Percentiles rank a stretch among this genome's conserved stretches.
Evolutionary conservation across 1,140 invertebrate species (phyloP).

Genomic region (Aricia agestis): DNA sequence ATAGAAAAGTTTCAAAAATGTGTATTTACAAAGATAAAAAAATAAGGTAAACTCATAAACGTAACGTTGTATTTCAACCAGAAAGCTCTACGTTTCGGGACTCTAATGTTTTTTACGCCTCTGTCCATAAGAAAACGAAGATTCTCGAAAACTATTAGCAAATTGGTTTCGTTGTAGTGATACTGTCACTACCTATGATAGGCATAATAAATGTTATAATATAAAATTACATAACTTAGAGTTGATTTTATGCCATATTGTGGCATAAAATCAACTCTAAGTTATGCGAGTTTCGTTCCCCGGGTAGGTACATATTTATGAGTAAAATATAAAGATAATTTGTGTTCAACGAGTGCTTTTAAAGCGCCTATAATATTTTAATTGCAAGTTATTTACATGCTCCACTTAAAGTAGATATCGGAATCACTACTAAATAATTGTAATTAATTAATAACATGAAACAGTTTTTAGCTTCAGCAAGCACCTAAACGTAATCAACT

Average conservation of each 20-base stretch:
- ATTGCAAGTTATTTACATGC: not conserved
- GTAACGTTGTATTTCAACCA: too few species aligned
- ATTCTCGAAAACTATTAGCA: too few species aligned
- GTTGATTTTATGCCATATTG: too few species aligned
- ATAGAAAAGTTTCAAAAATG: not conserved
- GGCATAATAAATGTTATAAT: not conserved
- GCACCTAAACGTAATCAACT: not conserved
- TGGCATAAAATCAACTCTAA: not conserved
- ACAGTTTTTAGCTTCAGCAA: not conserved
- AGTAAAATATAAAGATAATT: not conserved
- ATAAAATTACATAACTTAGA: too few species aligned
- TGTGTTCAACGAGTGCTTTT: not conserved
- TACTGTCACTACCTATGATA: not conserved
- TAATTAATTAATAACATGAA: too few species aligned
- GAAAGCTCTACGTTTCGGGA: too few species aligned
- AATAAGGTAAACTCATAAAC: not conserved
- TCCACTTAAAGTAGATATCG: not conserved
- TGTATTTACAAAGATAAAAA: not conserved
- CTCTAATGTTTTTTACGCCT: too few species aligned
- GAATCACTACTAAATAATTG: too few species aligned
- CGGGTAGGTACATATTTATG: not conserved
- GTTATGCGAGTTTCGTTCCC: not conserved
- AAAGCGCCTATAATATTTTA: not conserved
- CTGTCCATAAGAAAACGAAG: too few species aligned
- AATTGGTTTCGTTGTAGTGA: too few species aligned